phyloP scores from a whole-genome alignment of 1,140 invertebrate genomes.

The Drosophila melanogaster region DNA sequence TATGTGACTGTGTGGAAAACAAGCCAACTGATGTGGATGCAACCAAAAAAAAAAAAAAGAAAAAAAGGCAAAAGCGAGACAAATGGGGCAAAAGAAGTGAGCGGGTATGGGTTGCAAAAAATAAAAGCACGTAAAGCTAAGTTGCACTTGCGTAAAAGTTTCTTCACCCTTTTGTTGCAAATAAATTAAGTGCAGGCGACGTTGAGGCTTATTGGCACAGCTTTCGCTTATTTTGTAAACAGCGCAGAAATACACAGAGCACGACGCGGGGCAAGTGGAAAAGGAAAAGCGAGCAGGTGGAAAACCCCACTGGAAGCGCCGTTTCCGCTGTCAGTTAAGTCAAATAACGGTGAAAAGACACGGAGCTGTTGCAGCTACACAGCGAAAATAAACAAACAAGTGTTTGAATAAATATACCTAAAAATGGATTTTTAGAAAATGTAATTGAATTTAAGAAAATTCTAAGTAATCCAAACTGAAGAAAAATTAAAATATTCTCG shows the following conservation, averaged over 20 bases:
- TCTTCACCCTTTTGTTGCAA: constrained; percentile 71
- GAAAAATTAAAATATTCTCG: background rate
- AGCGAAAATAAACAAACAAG: background rate
- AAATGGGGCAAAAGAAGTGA: constrained; percentile 1
- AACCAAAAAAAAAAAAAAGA: constrained; percentile 10
- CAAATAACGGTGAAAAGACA: constrained; percentile 60
- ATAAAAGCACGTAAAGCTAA: constrained; percentile 66
- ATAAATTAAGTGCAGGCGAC: constrained; percentile 80
- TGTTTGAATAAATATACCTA: background rate
- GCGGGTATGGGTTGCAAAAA: background rate
- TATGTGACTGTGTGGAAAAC: constrained; percentile 52
- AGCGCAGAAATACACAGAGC: constrained; percentile 32
- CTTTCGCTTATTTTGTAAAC: constrained; percentile 79
- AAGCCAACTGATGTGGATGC: constrained; percentile 63
- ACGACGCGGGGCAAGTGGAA: background rate
- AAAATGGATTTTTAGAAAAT: too few species aligned
- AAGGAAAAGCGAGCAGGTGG: background rate
- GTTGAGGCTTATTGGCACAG: constrained; percentile 77
- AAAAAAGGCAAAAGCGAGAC: background rate
- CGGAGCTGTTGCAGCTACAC: constrained; percentile 48
- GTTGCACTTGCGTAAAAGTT: constrained; percentile 78
- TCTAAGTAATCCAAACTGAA: background rate
- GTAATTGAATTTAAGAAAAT: background rate
- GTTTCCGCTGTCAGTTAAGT: constrained; percentile 69
- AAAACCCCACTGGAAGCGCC: constrained; percentile 15